Base-by-base conservation (phyloP, 2,797 vertebrate species). In the Ataeniobius toweri region DNA sequence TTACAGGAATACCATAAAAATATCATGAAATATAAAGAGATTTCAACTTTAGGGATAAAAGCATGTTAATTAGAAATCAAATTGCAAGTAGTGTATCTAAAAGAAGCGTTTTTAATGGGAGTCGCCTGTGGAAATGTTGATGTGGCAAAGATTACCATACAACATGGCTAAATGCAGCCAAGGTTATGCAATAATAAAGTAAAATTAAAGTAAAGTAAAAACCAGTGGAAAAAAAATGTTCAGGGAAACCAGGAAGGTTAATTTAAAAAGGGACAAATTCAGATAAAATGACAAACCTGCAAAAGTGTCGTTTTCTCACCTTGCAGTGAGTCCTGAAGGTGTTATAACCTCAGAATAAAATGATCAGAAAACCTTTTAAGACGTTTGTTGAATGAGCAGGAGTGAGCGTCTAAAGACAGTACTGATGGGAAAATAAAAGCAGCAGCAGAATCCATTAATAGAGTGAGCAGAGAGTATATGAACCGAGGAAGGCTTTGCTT, bases 401-500 rank as follows among this genome's bases (percentile, higher is more conserved):
- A 39, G 13, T 0, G 18, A 55, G 26, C 31, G 53, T 31, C 0
- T 53, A 14, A 36, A 70, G 53, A n/a, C 5, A 18, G 51, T 16
- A 10, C n/a, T 59, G 55, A 59, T 48, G 68, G 51, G 69, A 58
- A 31, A 22, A 36, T 73, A 61, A 69, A 61, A 58, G 46, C 69
- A n/a, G 53, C 48, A 65, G 75, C 58, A 24, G 28, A 5, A 12
- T 82, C 83, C 77, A 72, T 75, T 75, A 76, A 73, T 59, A 73
- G 70, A 78, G 59, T 0, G 20, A n/a, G 26, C 0, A 39, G 74
- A 36, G 36, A 44, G 53, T 8, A 59, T 67, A 55, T 80, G 71
- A 80, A 84, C 6, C 77, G 78, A 80, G 76, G 36, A 31, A 56
- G 76, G 74, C 79, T 90, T 75, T 83, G 74, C 71, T 70, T 65